phyloP scores from a whole-genome alignment of 53 echinoderm and acorn worm species.

The Arbacia lixula region DNA sequence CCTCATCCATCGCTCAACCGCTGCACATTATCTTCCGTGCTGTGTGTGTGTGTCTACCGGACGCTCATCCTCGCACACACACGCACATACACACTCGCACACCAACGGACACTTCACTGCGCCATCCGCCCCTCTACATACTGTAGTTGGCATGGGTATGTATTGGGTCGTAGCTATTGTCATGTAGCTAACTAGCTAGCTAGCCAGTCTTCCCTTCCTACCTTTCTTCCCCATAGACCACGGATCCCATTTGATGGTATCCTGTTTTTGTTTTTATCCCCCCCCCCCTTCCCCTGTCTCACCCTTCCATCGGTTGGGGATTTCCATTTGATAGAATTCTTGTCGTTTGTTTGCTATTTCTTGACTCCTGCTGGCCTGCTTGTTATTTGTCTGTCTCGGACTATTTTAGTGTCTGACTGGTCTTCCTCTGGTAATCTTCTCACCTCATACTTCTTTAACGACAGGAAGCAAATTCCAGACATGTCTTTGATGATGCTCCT shows the following conservation, averaged over 20 bases:
- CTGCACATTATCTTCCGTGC: neutral
- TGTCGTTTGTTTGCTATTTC: neutral
- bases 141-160: slow-evolving; percentile 81
- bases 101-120: no score
- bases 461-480: no score
- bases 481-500: no score
- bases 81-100: no score
- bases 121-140: neutral
- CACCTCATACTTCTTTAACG: no score
- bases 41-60: slow-evolving; percentile 20
- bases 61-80: no score
- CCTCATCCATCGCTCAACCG: slow-evolving; percentile 26
- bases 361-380: no score
- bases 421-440: neutral
- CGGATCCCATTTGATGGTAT: no score
- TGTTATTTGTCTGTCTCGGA: neutral
- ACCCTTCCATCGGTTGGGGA: neutral
- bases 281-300: neutral
- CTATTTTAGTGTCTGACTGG: neutral
- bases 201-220: neutral
- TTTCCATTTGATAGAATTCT: neutral
- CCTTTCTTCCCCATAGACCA: neutral
- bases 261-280: no score
- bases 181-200: no score
- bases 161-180: slow-evolving; percentile 58